Evolutionary conservation across 2,113 vertebrate species (phyloP), one percentile per base, ranked within the genome.

Genomic region (Circaetus gallicus): DNA sequence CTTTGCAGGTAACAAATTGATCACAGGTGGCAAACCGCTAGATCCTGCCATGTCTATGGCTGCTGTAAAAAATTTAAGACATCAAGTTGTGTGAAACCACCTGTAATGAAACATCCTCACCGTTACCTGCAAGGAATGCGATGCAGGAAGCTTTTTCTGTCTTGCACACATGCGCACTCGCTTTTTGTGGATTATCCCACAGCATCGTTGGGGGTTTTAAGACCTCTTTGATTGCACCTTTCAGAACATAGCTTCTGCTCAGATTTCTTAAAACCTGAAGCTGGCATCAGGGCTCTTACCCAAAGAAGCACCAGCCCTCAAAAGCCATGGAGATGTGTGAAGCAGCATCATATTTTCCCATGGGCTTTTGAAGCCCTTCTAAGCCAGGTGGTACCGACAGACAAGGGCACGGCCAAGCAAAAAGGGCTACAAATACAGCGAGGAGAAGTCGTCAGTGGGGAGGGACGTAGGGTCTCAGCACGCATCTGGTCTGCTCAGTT

Each of bases 181-280:
- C 62, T 92, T 66, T 7, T 96, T 92, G 89, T 56, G 47, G 89
- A 69, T 90, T 86, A 94, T 81, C 82, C 59, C 40, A 11, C 73
- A 42, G 36, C n/a, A 24, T 76, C 10, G 3, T 11, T 80, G 14
- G 13, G n/a, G 17, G 6, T 90, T 90, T 84, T 90, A 55, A 93
- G 72, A 34, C 79, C 72, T 93, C 88, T 91, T 86, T 95, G 96
- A 93, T 94, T 96, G 83, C 86, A 84, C 86, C 86, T 86, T 87
- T 89, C 74, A 89, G 87, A 95, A 52, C 2, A 18, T 65, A 91
- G 93, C 63, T 92, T 90, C 96, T 94, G 73, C 92, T 96, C 82
- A 86, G 83, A 40, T 79, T 91, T 82, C 77, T 74, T 83, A 31
- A 21, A 26, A 62, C 36, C 38, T 89, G 63, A 96, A 82, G 88